phyloP scores from a whole-genome alignment of 2,888 invertebrate genomes.

The Eristalis tenax region DNA sequence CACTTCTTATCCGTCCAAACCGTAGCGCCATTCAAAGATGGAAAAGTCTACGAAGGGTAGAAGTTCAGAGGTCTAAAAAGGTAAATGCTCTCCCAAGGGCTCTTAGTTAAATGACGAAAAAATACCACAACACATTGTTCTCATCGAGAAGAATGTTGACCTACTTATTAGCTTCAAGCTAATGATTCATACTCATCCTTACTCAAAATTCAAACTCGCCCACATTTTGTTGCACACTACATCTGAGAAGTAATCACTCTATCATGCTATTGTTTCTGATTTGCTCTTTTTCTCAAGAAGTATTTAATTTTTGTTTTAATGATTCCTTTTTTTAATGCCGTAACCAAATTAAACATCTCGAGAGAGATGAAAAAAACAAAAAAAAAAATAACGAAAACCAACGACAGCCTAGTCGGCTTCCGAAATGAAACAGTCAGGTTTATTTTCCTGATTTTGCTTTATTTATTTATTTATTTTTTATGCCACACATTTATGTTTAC shows the following conservation, averaged over 20 bases:
- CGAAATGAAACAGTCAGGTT: conserved; percentile 68
- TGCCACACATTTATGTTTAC: conserved; percentile 56
- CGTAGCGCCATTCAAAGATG: too few relatives aligned
- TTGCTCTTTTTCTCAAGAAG: conserved; percentile 44
- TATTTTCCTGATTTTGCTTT: conserved; percentile 56
- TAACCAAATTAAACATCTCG: conserved; percentile 68
- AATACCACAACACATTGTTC: too few relatives aligned
- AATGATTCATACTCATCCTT: neutral
- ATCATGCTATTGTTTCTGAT: conserved; percentile 44
- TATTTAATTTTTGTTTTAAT: conserved; percentile 65
- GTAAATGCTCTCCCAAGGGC: too few relatives aligned
- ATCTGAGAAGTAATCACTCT: conserved; percentile 20
- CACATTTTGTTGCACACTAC: conserved; percentile 7
- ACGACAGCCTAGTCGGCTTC: conserved; percentile 59
- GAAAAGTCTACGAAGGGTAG: too few relatives aligned
- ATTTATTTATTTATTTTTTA: conserved; percentile 49
- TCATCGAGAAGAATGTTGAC: too few relatives aligned
- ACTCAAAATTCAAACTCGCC: neutral
- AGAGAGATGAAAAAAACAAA: conserved; percentile 24
- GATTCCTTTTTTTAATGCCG: conserved; percentile 53
- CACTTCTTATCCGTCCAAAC: too few relatives aligned
- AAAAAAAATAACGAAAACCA: conserved; percentile 19
- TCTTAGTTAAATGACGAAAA: too few relatives aligned
- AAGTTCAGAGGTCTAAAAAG: too few relatives aligned
- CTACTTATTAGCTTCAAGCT: neutral